Percentiles rank a stretch among this genome's conserved stretches.
These are phyloP conservation scores for Somateria mollissima DNA, from an alignment of 2,797 vertebrate genomes.

Conservation along the genomic window DNA sequence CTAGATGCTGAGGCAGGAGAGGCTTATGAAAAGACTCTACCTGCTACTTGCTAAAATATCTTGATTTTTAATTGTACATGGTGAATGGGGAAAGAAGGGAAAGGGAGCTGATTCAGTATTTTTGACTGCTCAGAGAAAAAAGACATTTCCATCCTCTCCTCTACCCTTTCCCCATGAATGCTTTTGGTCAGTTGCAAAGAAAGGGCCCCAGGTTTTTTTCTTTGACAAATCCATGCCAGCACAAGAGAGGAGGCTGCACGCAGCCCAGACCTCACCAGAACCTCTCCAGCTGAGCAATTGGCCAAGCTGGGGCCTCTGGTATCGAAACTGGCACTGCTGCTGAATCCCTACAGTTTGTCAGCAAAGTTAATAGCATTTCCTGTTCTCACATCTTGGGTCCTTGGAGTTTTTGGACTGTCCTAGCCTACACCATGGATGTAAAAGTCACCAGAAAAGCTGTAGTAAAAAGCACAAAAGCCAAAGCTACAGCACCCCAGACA, in stretches of 20 bases:
- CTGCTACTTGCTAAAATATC: neutral
- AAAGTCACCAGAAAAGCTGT: neutral
- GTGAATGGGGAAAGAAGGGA: neutral
- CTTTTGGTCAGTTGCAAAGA: neutral
- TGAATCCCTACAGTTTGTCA: neutral
- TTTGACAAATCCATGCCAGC: neutral
- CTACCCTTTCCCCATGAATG: neutral
- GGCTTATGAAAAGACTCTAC: neutral
- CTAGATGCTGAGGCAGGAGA: neutral
- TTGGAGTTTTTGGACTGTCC: neutral
- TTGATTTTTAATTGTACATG: neutral
- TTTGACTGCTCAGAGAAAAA: neutral
- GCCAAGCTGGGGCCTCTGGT: neutral
- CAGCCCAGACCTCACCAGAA: neutral
- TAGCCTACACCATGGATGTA: accelerated
- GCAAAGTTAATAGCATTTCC: neutral
- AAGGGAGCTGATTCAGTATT: neutral
- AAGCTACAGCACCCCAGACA: neutral
- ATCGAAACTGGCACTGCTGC: neutral
- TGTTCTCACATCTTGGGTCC: neutral
- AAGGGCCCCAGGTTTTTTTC: neutral
- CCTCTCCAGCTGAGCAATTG: neutral
- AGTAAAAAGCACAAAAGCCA: neutral
- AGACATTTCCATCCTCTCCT: neutral
- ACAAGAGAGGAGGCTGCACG: neutral